Evolutionary conservation across 1,140 invertebrate genomes (phyloP).

Genomic region (Belonocnema kinseyi): DNA sequence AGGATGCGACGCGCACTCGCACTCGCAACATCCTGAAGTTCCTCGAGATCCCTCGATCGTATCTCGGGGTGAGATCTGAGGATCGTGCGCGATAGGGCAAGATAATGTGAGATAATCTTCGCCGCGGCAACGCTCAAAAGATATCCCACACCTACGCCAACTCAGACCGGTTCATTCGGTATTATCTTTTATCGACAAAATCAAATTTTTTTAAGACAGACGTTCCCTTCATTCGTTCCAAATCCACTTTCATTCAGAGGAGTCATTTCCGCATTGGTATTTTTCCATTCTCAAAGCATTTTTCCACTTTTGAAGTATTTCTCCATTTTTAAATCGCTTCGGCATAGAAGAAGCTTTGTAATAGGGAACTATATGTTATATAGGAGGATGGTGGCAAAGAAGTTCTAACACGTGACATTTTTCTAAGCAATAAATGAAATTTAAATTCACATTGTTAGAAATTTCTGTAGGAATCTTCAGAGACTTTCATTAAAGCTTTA

Average conservation of each 20-base stretch:
- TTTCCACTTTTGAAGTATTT: no score
- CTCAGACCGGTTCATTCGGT: not conserved
- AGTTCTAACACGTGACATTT: no score
- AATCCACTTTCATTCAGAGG: not conserved
- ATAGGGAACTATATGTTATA: no score
- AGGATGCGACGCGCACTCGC: conserved; percentile 42
- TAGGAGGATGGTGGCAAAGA: no score
- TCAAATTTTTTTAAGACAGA: not conserved
- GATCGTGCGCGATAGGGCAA: conserved; percentile 63
- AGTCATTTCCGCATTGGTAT: not conserved
- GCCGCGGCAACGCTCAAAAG: conserved; percentile 57
- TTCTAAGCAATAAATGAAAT: no score
- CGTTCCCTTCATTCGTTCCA: not conserved
- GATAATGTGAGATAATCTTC: conserved; percentile 63
- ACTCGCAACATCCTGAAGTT: conserved; percentile 47
- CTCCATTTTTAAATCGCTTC: no score
- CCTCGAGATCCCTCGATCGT: conserved; percentile 55
- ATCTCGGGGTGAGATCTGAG: conserved; percentile 62
- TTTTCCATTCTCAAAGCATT: not conserved
- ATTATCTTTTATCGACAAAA: conserved; percentile 8
- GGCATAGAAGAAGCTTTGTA: no score
- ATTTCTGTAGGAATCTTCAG: no score
- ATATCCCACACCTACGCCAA: conserved; percentile 57
- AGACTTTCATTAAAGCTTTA: no score
- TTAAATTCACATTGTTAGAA: no score